These are phyloP conservation scores for Platycheirus rosarum DNA, from an alignment of 2,888 invertebrate species.

Conservation along the genomic window DNA sequence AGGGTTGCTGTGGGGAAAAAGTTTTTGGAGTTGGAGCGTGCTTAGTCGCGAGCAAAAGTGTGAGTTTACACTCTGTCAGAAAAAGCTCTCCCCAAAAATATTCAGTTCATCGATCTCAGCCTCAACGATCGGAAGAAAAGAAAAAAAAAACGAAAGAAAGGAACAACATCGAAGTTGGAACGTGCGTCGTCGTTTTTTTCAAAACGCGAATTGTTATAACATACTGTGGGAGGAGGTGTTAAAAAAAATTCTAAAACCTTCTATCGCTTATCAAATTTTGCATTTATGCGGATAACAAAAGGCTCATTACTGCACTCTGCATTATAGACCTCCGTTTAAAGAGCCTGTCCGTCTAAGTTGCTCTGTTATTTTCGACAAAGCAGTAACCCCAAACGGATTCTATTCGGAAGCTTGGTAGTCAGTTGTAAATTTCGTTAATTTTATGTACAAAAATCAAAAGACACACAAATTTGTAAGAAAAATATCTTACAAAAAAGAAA, in stretches of 20 bases:
- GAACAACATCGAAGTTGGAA: conserved; percentile 8
- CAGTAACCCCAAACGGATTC: conserved; percentile 41
- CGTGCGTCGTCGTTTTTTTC: conserved; percentile 6
- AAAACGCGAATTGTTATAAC: conserved; percentile 27
- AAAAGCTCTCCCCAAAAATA: conserved; percentile 68
- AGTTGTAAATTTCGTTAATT: neutral
- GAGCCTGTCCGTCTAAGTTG: conserved; percentile 53
- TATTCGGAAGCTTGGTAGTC: too few species aligned
- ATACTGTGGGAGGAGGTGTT: conserved; percentile 24
- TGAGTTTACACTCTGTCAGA: conserved; percentile 40
- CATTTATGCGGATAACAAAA: conserved; percentile 59
- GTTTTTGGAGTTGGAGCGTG: conserved; percentile 44
- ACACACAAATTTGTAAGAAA: too few species aligned
- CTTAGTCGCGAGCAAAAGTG: conserved; percentile 24
- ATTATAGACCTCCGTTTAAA: conserved; percentile 55
- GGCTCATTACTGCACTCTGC: conserved; percentile 12
- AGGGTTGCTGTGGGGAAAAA: conserved; percentile 29
- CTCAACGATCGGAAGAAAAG: conserved; percentile 79
- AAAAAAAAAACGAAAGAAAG: conserved; percentile 43
- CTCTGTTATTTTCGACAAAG: conserved; percentile 51
- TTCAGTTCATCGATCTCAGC: conserved; percentile 82
- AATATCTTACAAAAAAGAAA: conserved; percentile 1
- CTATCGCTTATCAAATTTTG: conserved; percentile 52
- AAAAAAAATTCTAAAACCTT: conserved; percentile 11
- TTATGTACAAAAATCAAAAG: neutral